phyloP scores from a whole-genome alignment of 2,113 vertebrate genomes.

The Neolamprologus kungweensis region DNA sequence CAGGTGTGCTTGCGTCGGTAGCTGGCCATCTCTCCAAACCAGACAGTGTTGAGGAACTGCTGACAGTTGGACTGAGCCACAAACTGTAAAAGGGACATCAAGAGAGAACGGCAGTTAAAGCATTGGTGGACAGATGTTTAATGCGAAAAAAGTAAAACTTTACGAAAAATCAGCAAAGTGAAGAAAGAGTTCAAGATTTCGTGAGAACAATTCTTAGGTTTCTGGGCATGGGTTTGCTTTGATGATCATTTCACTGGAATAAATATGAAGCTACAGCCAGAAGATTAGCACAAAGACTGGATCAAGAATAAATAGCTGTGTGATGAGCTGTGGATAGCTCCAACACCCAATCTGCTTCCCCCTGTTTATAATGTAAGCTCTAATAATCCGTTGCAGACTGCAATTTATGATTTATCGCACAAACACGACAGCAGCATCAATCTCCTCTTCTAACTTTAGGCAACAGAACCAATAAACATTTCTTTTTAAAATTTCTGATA shows the following conservation, averaged over 20 bases:
- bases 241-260: background rate
- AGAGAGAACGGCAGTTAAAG: background rate
- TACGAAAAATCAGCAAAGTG: background rate
- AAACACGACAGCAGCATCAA: background rate
- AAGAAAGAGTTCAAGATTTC: background rate
- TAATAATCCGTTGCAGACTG: background rate
- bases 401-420: background rate
- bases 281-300: background rate
- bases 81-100: constrained; percentile 72
- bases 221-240: background rate
- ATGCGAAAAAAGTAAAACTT: background rate
- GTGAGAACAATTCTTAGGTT: background rate
- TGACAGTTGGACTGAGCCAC: constrained; percentile 98
- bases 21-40: constrained; percentile 98
- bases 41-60: constrained; percentile 98
- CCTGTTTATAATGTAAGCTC: background rate
- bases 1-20: constrained; percentile 95
- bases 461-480: background rate
- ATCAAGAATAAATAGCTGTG: background rate
- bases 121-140: background rate
- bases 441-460: background rate
- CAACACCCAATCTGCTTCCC: background rate
- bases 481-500: background rate
- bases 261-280: background rate
- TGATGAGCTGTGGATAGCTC: background rate